phyloP scores from a whole-genome alignment of 2,113 vertebrate genomes.

The Equus quagga region DNA sequence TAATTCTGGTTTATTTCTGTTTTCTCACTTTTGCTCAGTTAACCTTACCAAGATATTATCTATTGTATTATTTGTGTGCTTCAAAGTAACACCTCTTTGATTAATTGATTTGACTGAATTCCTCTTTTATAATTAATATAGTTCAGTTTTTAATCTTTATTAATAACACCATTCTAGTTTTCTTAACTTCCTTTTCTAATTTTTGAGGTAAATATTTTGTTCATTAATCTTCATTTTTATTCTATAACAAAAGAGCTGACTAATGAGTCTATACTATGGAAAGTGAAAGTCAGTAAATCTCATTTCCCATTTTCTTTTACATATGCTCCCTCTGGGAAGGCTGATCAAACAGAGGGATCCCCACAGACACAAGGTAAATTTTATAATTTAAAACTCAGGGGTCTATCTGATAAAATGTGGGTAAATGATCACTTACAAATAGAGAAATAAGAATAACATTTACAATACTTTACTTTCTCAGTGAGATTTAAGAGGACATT shows the following conservation, averaged over 20 bases:
- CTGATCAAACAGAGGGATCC: not conserved
- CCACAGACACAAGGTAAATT: not conserved
- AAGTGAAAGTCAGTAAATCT: not conserved
- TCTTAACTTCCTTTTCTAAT: not conserved
- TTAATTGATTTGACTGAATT: constrained; percentile 30
- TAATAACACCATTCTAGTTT: not conserved
- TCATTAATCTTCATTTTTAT: constrained; percentile 41
- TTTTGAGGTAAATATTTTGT: constrained; percentile 38
- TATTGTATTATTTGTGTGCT: not conserved
- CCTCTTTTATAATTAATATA: constrained; percentile 32
- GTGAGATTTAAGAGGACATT: not conserved
- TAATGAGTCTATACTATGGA: not conserved
- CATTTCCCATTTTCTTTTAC: not conserved
- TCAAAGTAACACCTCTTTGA: not conserved
- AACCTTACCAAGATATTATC: not conserved
- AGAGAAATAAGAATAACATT: not conserved
- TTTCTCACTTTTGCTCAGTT: not conserved
- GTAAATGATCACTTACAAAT: not conserved
- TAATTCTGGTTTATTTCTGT: not conserved
- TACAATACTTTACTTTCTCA: not conserved
- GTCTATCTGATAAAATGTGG: not conserved
- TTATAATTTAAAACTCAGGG: not conserved
- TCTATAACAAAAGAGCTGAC: not conserved
- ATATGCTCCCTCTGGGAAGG: not conserved
- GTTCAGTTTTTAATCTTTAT: constrained; percentile 19